phyloP scores from a whole-genome alignment of 2,797 vertebrate genomes.

The Rachycentron canadum region DNA sequence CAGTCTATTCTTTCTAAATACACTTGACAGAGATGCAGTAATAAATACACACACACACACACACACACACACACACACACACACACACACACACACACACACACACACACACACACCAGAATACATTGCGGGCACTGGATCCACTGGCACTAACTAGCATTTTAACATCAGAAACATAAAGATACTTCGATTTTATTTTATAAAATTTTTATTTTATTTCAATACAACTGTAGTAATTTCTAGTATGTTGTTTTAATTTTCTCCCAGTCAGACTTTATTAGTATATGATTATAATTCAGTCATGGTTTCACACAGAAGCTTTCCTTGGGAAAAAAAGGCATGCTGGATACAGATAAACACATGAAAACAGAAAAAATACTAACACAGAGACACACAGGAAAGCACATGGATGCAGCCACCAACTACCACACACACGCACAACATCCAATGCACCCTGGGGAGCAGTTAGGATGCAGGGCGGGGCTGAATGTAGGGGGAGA shows the following conservation, averaged over 20 bases:
- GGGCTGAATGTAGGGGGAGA: slow-evolving; percentile 75
- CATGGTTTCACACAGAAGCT: neutral
- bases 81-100: slow-evolving; percentile 22
- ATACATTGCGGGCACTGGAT: neutral
- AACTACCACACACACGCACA: slow-evolving; percentile 17
- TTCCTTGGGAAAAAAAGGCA: neutral
- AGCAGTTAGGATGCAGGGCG: slow-evolving; percentile 80
- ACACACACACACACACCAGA: slow-evolving; percentile 26
- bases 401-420: slow-evolving; percentile 9
- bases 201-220: neutral
- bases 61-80: slow-evolving; percentile 34
- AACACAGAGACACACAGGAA: neutral
- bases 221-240: neutral
- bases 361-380: neutral
- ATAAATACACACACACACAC: slow-evolving; percentile 44
- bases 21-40: slow-evolving; percentile 54
- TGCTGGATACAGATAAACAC: slow-evolving; percentile 1
- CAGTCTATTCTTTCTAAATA: slow-evolving; percentile 59
- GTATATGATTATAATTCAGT: slow-evolving; percentile 1
- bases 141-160: neutral
- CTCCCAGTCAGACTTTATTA: neutral
- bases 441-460: slow-evolving; percentile 69
- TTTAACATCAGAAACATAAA: neutral
- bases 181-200: neutral
- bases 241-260: neutral